Conservation (phyloP, 1,140 invertebrate species). For the Stratiolaelaps scimitus region DNA sequence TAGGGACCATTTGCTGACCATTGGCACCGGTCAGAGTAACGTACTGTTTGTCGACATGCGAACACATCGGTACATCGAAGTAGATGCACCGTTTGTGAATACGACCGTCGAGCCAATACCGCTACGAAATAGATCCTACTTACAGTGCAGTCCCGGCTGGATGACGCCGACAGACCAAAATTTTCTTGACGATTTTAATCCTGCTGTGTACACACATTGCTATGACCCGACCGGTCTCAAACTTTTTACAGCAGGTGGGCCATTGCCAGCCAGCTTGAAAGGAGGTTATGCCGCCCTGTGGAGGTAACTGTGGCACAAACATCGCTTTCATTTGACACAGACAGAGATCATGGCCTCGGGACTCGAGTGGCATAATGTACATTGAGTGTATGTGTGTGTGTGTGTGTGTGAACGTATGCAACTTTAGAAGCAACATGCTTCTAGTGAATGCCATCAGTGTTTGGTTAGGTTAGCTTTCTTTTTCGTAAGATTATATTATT, state of each 20-base stretch:
- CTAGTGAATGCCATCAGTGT: too few relatives aligned
- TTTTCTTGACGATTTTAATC: conserved; percentile 54
- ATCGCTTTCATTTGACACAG: too few relatives aligned
- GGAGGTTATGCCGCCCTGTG: conserved; percentile 68
- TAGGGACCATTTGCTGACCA: conserved; percentile 71
- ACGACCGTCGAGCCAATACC: background rate
- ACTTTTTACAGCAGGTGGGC: conserved; percentile 84
- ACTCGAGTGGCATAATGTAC: too few relatives aligned
- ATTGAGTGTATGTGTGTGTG: too few relatives aligned
- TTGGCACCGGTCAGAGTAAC: conserved; percentile 78
- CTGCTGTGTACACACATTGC: conserved; percentile 89
- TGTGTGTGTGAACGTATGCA: too few relatives aligned
- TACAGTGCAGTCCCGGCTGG: conserved; percentile 26
- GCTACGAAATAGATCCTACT: background rate
- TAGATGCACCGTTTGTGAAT: conserved; percentile 36
- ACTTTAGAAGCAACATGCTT: too few relatives aligned
- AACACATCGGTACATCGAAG: conserved; percentile 78
- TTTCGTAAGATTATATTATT: too few relatives aligned
- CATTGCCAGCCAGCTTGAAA: conserved; percentile 70
- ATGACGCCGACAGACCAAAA: conserved; percentile 21
- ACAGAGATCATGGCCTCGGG: too few relatives aligned
- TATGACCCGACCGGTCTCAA: conserved; percentile 80
- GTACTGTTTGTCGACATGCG: conserved; percentile 85
- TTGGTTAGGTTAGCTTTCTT: too few relatives aligned
- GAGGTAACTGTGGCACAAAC: conserved; percentile 42